A percentile compares a stretch with the other conserved stretches of the same genome.
Conservation (phyloP, 2,113 vertebrate species). For the Antigone vipio region DNA sequence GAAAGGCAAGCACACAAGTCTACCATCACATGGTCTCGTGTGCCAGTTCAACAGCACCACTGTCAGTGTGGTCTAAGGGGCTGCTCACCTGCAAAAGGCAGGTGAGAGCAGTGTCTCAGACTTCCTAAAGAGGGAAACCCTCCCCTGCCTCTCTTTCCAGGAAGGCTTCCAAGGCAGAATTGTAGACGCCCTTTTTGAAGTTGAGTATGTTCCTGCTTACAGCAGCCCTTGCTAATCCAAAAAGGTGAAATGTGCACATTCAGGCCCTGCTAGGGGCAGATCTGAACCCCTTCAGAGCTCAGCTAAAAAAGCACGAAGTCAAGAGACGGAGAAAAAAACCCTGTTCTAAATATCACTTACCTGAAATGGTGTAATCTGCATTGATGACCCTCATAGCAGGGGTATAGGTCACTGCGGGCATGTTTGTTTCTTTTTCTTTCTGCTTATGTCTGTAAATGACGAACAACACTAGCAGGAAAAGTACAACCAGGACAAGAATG, state of each 20-base stretch:
- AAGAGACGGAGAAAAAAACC: not conserved
- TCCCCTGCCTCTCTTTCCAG: not conserved
- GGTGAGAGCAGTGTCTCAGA: not conserved
- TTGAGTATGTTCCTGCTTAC: not conserved
- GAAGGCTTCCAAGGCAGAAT: not conserved
- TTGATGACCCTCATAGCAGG: conserved; percentile 87
- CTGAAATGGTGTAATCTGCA: conserved; percentile 84
- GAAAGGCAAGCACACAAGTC: not conserved
- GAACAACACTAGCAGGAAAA: conserved; percentile 90
- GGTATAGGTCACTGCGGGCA: conserved; percentile 91
- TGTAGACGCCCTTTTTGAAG: not conserved
- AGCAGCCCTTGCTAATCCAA: not conserved
- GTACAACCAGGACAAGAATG: conserved; percentile 87
- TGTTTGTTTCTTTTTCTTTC: conserved; percentile 89
- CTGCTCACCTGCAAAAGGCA: not conserved
- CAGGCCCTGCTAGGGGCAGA: not conserved
- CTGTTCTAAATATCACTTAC: conserved; percentile 33
- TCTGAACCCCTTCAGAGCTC: not conserved
- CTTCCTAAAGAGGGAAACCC: not conserved
- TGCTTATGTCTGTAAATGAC: conserved; percentile 92
- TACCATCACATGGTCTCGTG: rapidly evolving
- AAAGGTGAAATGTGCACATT: not conserved
- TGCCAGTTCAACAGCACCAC: not conserved
- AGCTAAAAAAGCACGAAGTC: not conserved
- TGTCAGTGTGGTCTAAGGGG: not conserved